Percentiles rank a stretch among this genome's conserved stretches.
phyloP scores from a whole-genome alignment of 2,113 vertebrate species.

The Austrofundulus limnaeus region DNA sequence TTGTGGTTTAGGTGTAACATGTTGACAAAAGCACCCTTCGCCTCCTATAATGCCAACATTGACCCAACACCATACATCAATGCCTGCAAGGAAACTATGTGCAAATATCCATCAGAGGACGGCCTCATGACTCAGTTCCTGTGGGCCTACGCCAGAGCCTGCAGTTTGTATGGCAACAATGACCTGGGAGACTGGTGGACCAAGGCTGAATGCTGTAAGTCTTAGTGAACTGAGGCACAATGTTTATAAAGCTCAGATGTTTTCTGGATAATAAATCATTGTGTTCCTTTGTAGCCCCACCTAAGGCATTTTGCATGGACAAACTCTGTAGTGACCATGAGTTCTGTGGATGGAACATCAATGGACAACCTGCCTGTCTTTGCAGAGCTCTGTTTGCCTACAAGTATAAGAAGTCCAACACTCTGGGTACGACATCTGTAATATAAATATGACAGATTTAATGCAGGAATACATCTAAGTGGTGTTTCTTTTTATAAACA shows the following conservation, averaged over 20 bases:
- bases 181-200: background rate
- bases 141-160: conserved; percentile 13
- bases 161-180: background rate
- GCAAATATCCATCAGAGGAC: conserved; percentile 13
- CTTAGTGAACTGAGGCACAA: background rate
- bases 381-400: conserved; percentile 18
- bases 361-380: background rate
- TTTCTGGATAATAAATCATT: too few species aligned
- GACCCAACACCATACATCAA: background rate
- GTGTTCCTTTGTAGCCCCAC: background rate
- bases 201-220: conserved; percentile 14
- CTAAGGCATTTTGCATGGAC: conserved; percentile 1
- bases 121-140: background rate
- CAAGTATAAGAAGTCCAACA: background rate
- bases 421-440: background rate
- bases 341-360: conserved; percentile 4
- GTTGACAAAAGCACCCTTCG: conserved; percentile 3
- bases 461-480: too few species aligned
- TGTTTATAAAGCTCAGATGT: too few species aligned
- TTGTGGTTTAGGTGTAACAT: conserved; percentile 4
- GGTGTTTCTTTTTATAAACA: too few species aligned
- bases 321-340: conserved; percentile 12
- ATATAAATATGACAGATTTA: background rate
- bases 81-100: conserved; percentile 9
- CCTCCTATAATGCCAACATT: background rate